These are phyloP conservation scores for Galaxea fascicularis DNA, from an alignment of 92 coral and sea anemone genomes.

Conservation along the genomic window DNA sequence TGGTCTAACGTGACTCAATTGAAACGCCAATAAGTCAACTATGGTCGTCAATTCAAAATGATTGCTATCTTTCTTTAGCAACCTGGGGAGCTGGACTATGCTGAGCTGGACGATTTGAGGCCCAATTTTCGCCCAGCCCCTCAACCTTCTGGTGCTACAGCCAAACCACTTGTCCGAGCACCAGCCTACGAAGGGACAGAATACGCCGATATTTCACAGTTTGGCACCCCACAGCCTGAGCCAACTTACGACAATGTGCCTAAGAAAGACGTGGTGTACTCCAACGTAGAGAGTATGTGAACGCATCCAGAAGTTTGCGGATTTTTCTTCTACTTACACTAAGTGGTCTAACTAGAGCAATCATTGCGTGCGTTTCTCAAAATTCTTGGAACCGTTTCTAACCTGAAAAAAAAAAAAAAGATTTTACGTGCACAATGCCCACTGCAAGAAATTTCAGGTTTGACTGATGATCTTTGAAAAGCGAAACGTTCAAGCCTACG, in stretches of 20 bases:
- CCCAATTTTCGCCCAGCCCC: background rate
- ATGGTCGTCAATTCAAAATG: background rate
- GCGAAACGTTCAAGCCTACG: too few species aligned
- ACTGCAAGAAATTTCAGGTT: too few species aligned
- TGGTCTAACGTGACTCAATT: too few species aligned
- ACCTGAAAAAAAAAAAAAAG: too few species aligned
- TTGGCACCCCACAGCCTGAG: slow-evolving; percentile 41
- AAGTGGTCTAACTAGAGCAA: too few species aligned
- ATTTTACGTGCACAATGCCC: too few species aligned
- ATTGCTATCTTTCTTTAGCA: background rate
- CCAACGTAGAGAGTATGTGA: slow-evolving; percentile 47
- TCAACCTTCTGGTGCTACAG: slow-evolving; percentile 7
- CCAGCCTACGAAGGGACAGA: slow-evolving; percentile 36
- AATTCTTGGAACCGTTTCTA: background rate
- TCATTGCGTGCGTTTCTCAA: too few species aligned
- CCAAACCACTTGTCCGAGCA: slow-evolving; percentile 19
- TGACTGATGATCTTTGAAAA: too few species aligned
- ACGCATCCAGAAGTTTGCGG: background rate
- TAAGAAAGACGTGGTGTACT: slow-evolving; percentile 34
- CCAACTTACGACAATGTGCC: slow-evolving; percentile 39
- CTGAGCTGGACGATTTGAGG: slow-evolving; percentile 30
- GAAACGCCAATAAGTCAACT: too few species aligned
- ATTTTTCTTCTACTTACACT: background rate
- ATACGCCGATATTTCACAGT: slow-evolving; percentile 46
- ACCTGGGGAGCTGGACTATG: slow-evolving; percentile 43